Conservation (phyloP, 2,797 vertebrate species). For the Brachymystax lenok region DNA sequence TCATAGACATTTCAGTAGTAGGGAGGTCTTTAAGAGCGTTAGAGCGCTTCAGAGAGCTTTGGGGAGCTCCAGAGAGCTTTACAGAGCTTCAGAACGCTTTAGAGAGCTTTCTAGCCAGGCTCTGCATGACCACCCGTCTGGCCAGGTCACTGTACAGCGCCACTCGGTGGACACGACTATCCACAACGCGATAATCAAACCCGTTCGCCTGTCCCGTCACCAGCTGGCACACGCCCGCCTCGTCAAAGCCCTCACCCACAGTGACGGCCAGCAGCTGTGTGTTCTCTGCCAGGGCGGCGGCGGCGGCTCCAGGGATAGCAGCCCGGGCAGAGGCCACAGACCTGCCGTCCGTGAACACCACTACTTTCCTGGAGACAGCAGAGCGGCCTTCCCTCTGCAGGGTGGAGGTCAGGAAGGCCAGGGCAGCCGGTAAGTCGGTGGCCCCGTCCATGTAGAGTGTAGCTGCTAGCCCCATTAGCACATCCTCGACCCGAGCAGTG, state of each 20-base stretch:
- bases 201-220: conserved; percentile 36
- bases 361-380: conserved; percentile 35
- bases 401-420: not conserved
- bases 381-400: conserved; percentile 20
- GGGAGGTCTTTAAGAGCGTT: not conserved
- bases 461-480: not conserved
- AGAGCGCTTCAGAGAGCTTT: not conserved
- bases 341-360: conserved; percentile 47
- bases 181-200: conserved; percentile 35
- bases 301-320: conserved; percentile 30
- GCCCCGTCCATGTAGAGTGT: not conserved
- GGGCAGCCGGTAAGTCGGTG: not conserved
- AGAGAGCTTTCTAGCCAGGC: conserved; percentile 38
- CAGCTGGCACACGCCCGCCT: conserved; percentile 44
- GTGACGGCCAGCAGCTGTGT: conserved; percentile 38
- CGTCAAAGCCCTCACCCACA: conserved; percentile 35
- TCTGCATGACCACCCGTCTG: conserved; percentile 34
- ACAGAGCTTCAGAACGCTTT: conserved; percentile 5
- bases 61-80: conserved; percentile 28
- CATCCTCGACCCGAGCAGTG: not conserved
- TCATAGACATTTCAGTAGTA: not conserved
- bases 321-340: conserved; percentile 29
- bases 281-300: conserved; percentile 14
- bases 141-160: conserved; percentile 35
- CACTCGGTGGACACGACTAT: conserved; percentile 35